Percentiles rank a stretch among this genome's conserved stretches.
These are phyloP conservation scores for Scytalopus superciliaris DNA, from an alignment of 2,113 vertebrate genomes.

Conservation along the genomic window DNA sequence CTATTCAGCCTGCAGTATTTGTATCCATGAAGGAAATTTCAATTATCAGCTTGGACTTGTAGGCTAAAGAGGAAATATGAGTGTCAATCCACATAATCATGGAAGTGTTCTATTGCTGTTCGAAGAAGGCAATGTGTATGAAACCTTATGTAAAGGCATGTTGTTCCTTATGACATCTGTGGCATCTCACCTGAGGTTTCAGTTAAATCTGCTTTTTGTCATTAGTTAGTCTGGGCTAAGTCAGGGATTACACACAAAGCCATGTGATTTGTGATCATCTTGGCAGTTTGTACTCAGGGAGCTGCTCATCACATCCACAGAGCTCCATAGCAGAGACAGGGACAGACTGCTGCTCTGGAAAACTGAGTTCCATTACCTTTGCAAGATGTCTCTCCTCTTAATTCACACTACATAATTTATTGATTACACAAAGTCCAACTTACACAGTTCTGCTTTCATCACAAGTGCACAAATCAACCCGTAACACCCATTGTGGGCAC, in stretches of 20 bases:
- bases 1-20: neutral
- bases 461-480: neutral
- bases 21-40: neutral
- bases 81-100: neutral
- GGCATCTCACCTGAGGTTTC: neutral
- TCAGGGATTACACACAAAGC: neutral
- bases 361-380: neutral
- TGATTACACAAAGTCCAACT: neutral
- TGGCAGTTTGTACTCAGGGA: neutral
- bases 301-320: neutral
- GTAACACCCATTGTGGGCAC: neutral
- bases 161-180: neutral
- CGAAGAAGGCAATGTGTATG: neutral
- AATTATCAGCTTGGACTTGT: neutral
- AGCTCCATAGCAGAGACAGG: neutral
- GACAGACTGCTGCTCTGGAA: accelerated
- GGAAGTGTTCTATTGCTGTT: neutral
- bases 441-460: neutral
- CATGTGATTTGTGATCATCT: neutral
- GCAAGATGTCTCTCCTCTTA: neutral
- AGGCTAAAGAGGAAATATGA: neutral
- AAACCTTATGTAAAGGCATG: neutral
- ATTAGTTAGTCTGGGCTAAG: neutral
- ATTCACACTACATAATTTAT: neutral
- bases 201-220: neutral